phyloP scores from a whole-genome alignment of 2,113 vertebrate species.

The Calidris pugnax region DNA sequence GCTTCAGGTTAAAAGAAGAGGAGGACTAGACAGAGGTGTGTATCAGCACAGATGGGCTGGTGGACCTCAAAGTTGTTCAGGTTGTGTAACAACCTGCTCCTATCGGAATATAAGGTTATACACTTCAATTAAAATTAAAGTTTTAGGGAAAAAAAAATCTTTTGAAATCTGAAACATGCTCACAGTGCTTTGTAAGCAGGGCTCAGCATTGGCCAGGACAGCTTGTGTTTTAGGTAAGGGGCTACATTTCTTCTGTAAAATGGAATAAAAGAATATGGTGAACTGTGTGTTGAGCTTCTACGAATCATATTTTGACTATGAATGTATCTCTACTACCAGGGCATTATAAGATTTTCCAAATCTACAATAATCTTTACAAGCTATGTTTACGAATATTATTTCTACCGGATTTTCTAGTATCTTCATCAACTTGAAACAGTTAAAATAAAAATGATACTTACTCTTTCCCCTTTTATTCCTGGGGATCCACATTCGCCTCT shows the following conservation, averaged over 20 bases:
- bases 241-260: not conserved
- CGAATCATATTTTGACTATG: fast-evolving
- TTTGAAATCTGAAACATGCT: not conserved
- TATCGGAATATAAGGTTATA: not conserved
- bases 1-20: not conserved
- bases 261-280: not conserved
- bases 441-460: constrained; percentile 62
- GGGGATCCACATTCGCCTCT: constrained; percentile 85
- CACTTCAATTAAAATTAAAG: not conserved
- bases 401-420: not conserved
- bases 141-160: not conserved
- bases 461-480: constrained; percentile 83
- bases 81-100: not conserved
- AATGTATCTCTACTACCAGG: not conserved
- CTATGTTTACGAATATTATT: not conserved
- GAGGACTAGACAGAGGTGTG: not conserved
- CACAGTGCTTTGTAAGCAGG: not conserved
- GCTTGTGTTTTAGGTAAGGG: not conserved
- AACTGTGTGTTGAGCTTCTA: not conserved
- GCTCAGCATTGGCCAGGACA: not conserved
- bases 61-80: not conserved
- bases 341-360: not conserved
- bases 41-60: not conserved
- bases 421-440: not conserved
- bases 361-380: not conserved